These are phyloP conservation scores for Naso thynnoides DNA, from an alignment of 2,797 vertebrate species.

Conservation along the genomic window DNA sequence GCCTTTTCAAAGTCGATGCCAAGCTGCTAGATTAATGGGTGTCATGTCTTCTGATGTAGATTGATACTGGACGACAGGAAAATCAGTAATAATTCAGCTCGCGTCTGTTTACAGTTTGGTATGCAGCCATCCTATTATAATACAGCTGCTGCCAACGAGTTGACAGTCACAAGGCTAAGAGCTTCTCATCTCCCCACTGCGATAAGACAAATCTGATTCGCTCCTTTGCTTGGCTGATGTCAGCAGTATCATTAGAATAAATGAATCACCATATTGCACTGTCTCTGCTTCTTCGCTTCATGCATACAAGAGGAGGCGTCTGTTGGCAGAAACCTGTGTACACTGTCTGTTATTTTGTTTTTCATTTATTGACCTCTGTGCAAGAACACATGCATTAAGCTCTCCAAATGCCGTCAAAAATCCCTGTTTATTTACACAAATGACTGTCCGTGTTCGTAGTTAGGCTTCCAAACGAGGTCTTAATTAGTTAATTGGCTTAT, in stretches of 20 bases:
- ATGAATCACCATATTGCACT: conserved; percentile 74
- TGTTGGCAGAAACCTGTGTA: conserved; percentile 63
- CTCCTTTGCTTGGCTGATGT: conserved; percentile 70
- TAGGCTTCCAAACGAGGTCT: conserved; percentile 81
- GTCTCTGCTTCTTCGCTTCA: conserved; percentile 46
- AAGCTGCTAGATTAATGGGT: conserved; percentile 68
- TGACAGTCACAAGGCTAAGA: conserved; percentile 70
- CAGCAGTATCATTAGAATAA: conserved; percentile 78
- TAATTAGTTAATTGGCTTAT: conserved; percentile 88
- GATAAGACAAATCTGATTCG: conserved; percentile 76
- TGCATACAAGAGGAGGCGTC: conserved; percentile 59
- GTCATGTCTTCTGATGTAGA: conserved; percentile 66
- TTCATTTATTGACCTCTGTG: conserved; percentile 69
- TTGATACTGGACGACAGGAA: conserved; percentile 67
- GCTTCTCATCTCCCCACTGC: conserved; percentile 51
- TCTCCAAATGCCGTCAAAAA: conserved; percentile 54
- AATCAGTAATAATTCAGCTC: conserved; percentile 73
- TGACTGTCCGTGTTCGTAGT: conserved; percentile 83
- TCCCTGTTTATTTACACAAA: conserved; percentile 82
- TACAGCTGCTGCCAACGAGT: conserved; percentile 64
- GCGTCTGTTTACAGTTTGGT: conserved; percentile 75
- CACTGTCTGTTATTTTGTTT: conserved; percentile 44
- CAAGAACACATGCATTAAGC: conserved; percentile 49
- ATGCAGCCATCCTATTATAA: conserved; percentile 60
- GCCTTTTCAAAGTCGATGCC: conserved; percentile 66